Conservation (phyloP, 1,140 invertebrate genomes). For the Bombus impatiens region DNA sequence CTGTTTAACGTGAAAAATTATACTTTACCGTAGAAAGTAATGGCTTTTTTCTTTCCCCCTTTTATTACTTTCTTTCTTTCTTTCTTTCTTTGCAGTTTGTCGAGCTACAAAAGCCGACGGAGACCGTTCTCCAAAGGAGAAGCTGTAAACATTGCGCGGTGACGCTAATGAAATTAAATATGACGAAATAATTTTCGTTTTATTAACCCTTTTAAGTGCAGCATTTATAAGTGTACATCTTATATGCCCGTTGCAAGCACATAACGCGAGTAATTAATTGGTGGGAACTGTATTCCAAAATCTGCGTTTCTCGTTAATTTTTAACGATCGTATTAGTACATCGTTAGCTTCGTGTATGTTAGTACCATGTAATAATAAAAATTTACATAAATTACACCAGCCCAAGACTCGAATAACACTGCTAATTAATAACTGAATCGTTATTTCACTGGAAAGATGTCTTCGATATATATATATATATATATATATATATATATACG, state of each 20-base stretch:
- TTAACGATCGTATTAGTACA: neutral
- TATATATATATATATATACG: too few species aligned
- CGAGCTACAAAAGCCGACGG: neutral
- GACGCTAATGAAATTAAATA: conserved; percentile 20
- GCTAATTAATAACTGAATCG: neutral
- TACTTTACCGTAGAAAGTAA: neutral
- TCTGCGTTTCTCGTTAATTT: conserved; percentile 5
- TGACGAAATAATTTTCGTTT: neutral
- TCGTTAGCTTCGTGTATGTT: neutral
- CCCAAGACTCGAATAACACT: neutral
- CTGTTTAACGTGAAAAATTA: conserved; percentile 3
- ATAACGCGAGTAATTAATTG: neutral
- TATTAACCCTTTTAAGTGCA: neutral
- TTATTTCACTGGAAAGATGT: neutral
- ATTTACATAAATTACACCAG: neutral
- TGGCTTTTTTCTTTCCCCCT: neutral
- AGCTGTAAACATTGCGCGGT: neutral
- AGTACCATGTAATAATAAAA: neutral
- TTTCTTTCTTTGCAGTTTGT: neutral
- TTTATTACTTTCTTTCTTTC: neutral
- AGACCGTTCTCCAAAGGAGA: neutral
- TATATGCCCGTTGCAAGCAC: neutral
- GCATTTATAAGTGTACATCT: neutral
- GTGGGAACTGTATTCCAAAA: neutral
- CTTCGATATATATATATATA: too few species aligned